Conservation (phyloP, 2,797 vertebrate genomes). For the Tapera naevia region DNA sequence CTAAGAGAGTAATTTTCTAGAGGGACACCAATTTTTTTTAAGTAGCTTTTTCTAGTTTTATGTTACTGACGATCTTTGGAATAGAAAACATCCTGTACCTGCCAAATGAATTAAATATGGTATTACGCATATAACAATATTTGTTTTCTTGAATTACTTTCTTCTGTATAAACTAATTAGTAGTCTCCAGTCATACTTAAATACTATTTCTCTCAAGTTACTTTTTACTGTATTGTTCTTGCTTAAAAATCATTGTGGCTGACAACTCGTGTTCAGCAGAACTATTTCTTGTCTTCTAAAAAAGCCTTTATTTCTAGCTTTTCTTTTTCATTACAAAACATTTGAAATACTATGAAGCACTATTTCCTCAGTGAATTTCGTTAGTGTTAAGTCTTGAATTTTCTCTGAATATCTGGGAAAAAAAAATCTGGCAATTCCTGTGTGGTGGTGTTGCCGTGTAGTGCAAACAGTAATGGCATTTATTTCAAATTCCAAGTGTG, state of each 20-base stretch:
- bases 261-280: not conserved
- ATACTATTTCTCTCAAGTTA: not conserved
- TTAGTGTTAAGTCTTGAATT: not conserved
- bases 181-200: not conserved
- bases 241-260: not conserved
- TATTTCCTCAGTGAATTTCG: not conserved
- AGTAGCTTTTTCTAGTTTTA: not conserved
- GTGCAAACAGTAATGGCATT: not conserved
- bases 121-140: not conserved
- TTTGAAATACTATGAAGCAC: not conserved
- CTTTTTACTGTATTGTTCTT: not conserved
- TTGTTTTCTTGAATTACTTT: not conserved
- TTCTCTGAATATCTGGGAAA: not conserved
- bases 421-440: not conserved
- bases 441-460: not conserved
- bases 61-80: not conserved
- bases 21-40: not conserved
- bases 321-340: not conserved
- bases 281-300: not conserved
- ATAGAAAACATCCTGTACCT: not conserved
- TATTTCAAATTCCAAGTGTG: not conserved
- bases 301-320: not conserved
- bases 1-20: rapidly evolving
- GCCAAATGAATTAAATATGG: not conserved
- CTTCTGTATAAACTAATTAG: not conserved